These are phyloP conservation scores for Drosophila leontia DNA, from an alignment of 1,140 invertebrate species.

Conservation along the genomic window DNA sequence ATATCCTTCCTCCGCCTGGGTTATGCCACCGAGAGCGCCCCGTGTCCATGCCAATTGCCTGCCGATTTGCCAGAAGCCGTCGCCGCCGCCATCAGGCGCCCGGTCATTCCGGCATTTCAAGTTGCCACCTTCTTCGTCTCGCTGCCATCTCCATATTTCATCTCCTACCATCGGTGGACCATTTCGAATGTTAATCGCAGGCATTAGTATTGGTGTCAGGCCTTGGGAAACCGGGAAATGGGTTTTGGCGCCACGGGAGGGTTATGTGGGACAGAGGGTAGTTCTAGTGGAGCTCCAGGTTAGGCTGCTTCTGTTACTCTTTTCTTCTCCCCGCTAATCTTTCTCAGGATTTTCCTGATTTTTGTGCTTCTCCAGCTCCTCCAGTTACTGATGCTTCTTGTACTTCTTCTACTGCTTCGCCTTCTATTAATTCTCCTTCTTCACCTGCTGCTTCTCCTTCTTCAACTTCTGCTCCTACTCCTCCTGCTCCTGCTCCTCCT, in stretches of 20 bases:
- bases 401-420: no score
- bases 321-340: no score
- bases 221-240: constrained; percentile 35
- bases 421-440: no score
- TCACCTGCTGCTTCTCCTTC: no score
- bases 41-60: constrained; percentile 8
- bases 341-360: no score
- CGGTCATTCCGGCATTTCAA: background rate
- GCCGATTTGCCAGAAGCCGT: constrained; percentile 35
- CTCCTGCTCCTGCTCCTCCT: background rate
- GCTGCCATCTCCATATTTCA: background rate
- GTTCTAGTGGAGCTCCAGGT: background rate
- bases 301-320: background rate
- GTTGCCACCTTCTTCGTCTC: constrained; percentile 6
- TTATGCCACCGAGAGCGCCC: background rate
- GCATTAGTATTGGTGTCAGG: constrained; percentile 83
- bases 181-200: constrained; percentile 77
- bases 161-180: constrained; percentile 30
- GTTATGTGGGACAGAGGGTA: constrained; percentile 32
- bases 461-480: background rate
- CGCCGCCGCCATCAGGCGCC: background rate
- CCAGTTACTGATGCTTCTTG: no score
- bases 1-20: background rate
- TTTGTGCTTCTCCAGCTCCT: no score
- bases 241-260: constrained; percentile 44